Conservation (phyloP, 2,888 invertebrate genomes). For the Drosophila neonasuta region DNA sequence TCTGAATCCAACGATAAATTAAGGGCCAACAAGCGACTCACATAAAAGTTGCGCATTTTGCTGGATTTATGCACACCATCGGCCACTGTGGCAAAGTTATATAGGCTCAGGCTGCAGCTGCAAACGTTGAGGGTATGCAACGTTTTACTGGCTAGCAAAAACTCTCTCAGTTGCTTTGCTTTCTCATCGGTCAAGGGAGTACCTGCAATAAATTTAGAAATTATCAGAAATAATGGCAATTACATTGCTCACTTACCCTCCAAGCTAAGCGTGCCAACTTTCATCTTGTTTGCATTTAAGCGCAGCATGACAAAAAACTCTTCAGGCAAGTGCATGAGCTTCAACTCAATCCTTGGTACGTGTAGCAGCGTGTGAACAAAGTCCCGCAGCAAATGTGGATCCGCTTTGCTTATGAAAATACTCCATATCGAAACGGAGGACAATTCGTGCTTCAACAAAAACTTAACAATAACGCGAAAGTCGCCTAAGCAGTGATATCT, state of each 20-base stretch:
- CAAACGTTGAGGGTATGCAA: conserved; percentile 63
- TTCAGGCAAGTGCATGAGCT: conserved; percentile 63
- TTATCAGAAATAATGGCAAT: background rate
- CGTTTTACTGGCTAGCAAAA: conserved; percentile 59
- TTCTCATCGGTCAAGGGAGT: conserved; percentile 52
- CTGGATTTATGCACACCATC: conserved; percentile 79
- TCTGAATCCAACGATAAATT: conserved; percentile 67
- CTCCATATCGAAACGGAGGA: conserved; percentile 51
- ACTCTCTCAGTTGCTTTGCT: conserved; percentile 54
- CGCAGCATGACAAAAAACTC: conserved; percentile 68
- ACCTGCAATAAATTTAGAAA: conserved; percentile 37
- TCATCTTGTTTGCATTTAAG: conserved; percentile 48
- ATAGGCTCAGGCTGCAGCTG: conserved; percentile 73
- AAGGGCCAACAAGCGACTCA: conserved; percentile 66
- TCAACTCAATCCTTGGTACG: conserved; percentile 60
- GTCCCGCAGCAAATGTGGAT: conserved; percentile 44
- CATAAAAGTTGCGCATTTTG: conserved; percentile 60
- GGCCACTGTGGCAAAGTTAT: conserved; percentile 77
- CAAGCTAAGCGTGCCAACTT: conserved; percentile 62
- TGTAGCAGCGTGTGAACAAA: conserved; percentile 58
- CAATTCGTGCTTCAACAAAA: conserved; percentile 53
- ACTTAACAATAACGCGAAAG: conserved; percentile 69
- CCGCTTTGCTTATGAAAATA: conserved; percentile 38
- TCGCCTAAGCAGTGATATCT: conserved; percentile 63
- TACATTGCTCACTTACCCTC: conserved; percentile 53